Conservation (phyloP, 2,113 vertebrate genomes). For the Phyllostomus hastatus region DNA sequence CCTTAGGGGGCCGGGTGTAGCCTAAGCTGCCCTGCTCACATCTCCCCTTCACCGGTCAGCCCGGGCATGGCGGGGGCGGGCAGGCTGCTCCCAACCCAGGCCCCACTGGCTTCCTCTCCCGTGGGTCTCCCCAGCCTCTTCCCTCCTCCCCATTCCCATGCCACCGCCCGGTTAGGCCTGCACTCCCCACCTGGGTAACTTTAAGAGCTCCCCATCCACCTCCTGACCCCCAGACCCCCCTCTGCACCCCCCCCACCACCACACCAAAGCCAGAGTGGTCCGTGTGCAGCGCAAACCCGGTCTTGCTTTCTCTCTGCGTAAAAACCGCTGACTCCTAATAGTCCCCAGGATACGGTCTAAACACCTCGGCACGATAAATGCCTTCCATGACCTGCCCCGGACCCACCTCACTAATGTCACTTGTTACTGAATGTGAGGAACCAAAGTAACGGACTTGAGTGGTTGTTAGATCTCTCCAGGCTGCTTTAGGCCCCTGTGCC, state of each 20-base stretch:
- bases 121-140: accelerated
- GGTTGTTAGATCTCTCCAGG: background rate
- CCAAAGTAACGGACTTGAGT: background rate
- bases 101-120: background rate
- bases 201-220: background rate
- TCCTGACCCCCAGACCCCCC: background rate
- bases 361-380: too few species aligned
- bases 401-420: background rate
- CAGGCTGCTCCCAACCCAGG: background rate
- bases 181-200: background rate
- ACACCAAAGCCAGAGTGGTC: background rate
- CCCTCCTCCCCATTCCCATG: background rate
- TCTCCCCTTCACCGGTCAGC: background rate
- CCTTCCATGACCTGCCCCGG: background rate
- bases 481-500: background rate
- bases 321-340: background rate
- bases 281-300: background rate
- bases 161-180: background rate
- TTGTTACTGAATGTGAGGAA: background rate
- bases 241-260: background rate
- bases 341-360: background rate
- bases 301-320: background rate
- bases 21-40: background rate
- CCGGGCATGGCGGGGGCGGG: background rate
- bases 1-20: background rate